These are phyloP conservation scores for Myotis lucifugus DNA, from an alignment of 2,113 vertebrate species.

Conservation along the genomic window DNA sequence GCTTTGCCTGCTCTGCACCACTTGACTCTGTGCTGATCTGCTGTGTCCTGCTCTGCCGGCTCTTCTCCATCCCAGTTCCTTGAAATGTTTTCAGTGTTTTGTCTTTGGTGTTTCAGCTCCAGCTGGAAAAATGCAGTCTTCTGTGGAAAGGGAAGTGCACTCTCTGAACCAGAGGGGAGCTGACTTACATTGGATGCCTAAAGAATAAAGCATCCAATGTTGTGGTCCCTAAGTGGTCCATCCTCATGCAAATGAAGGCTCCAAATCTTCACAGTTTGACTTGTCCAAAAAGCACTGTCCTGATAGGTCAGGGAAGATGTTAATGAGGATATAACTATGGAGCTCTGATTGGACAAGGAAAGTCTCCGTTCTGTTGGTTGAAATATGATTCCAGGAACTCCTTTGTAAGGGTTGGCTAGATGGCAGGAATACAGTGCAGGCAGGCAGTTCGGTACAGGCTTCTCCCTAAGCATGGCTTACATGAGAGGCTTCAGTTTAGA, in stretches of 20 bases:
- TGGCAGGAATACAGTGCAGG: neutral
- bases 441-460: neutral
- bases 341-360: neutral
- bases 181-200: neutral
- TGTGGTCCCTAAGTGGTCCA: neutral
- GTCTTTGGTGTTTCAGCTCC: neutral
- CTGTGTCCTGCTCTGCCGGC: neutral
- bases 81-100: neutral
- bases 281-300: neutral
- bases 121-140: neutral
- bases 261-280: neutral
- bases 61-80: neutral
- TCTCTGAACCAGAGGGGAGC: neutral
- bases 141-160: neutral
- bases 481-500: neutral
- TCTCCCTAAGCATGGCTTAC: neutral
- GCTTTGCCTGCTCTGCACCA: neutral
- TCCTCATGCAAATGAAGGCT: neutral
- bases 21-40: neutral
- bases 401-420: neutral
- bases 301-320: neutral
- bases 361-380: neutral
- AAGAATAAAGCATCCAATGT: too few relatives aligned
- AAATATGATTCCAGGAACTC: neutral
- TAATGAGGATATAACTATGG: neutral